phyloP scores from a whole-genome alignment of 2,888 invertebrate species.

The Tenthredo livida region DNA sequence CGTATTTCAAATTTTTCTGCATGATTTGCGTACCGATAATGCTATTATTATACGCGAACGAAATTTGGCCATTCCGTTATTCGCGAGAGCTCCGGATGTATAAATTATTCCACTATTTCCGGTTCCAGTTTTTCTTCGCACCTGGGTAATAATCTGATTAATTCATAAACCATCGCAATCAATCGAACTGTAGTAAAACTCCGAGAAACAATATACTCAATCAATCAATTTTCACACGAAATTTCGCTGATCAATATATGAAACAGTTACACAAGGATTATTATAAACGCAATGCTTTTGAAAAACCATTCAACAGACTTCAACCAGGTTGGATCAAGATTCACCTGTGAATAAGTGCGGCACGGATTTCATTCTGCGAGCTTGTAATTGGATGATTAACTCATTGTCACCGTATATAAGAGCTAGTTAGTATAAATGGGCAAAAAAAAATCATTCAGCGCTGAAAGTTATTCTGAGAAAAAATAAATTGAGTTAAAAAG shows the following conservation, averaged over 20 bases:
- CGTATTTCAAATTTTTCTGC: conserved; percentile 10
- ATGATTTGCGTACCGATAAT: conserved; percentile 17
- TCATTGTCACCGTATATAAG: not conserved
- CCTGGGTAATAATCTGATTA: not conserved
- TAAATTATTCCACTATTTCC: not conserved
- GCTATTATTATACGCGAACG: not conserved
- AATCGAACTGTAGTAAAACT: not conserved
- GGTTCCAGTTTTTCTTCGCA: not conserved
- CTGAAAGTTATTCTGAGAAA: not conserved
- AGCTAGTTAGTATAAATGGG: not conserved
- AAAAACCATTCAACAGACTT: not conserved
- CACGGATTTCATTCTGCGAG: not conserved
- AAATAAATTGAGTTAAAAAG: not conserved
- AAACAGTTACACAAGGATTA: not conserved
- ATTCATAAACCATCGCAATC: not conserved
- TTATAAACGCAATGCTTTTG: not conserved
- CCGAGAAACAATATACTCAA: not conserved
- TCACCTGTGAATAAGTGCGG: too few relatives aligned
- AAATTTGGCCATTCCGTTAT: not conserved
- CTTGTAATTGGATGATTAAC: not conserved
- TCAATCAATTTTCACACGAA: conserved; percentile 8
- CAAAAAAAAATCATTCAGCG: not conserved
- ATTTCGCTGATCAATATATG: not conserved
- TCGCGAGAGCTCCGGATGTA: not conserved
- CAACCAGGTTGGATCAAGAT: not conserved